These are phyloP conservation scores for Lytechinus pictus DNA, from an alignment of 35 echinoderm and acorn worm genomes.

Conservation along the genomic window DNA sequence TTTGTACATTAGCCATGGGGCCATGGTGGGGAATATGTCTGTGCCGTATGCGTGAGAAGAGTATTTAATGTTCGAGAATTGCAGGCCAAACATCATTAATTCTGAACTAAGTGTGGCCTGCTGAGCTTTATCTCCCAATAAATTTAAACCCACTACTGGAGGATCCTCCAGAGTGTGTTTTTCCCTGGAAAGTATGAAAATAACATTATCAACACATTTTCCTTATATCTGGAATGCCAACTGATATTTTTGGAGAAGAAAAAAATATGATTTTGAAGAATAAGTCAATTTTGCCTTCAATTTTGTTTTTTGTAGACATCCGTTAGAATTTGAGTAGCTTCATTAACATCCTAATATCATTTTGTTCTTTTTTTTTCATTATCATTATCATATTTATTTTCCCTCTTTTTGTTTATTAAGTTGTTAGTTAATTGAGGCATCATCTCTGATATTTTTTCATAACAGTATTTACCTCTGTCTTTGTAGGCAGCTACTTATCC, in stretches of 20 bases:
- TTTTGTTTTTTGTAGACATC: neutral
- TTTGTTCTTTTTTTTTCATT: neutral
- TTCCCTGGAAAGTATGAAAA: neutral
- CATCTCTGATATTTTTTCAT: too few relatives aligned
- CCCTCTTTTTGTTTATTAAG: too few relatives aligned
- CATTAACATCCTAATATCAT: neutral
- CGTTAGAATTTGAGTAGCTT: neutral
- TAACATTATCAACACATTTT: neutral
- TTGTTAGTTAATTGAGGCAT: too few relatives aligned
- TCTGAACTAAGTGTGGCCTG: neutral
- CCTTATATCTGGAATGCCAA: neutral
- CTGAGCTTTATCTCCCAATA: neutral
- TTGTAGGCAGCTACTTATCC: too few relatives aligned
- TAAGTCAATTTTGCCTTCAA: neutral
- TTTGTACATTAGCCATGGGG: too few relatives aligned
- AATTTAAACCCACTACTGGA: neutral
- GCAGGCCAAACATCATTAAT: slow-evolving; percentile 3
- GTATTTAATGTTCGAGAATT: neutral
- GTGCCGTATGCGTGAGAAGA: neutral
- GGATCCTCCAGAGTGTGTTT: neutral
- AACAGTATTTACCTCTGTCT: too few relatives aligned
- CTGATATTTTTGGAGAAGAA: neutral
- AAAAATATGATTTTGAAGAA: neutral
- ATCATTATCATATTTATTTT: too few relatives aligned
- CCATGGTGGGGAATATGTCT: neutral